Evolutionary conservation across 23 tunicate genomes (phyloP).

Genomic region (Trididemnum miniatum): DNA sequence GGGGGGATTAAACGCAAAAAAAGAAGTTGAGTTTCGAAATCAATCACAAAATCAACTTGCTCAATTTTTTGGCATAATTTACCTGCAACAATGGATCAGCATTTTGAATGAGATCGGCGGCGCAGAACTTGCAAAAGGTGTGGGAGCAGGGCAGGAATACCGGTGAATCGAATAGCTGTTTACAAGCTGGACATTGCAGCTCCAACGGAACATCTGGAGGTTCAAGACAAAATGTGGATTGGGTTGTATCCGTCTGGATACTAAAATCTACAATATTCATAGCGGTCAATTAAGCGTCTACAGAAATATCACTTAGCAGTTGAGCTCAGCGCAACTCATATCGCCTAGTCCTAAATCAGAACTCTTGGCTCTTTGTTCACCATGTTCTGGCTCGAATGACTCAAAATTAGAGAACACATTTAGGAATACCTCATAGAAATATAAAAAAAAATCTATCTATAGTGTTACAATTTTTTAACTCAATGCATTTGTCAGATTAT

Average conservation of each 20-base stretch:
- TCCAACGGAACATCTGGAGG: constrained; percentile 45
- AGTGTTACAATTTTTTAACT: too few species aligned
- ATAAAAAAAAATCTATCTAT: too few species aligned
- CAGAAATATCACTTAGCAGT: too few species aligned
- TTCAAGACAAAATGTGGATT: constrained; percentile 5
- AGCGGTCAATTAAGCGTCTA: too few species aligned
- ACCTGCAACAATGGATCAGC: constrained; percentile 60
- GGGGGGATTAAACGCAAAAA: too few species aligned
- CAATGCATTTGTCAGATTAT: too few species aligned
- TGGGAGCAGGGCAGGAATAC: constrained; percentile 77
- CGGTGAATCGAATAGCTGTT: constrained; percentile 54
- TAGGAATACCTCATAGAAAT: too few species aligned
- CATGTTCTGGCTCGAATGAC: too few species aligned
- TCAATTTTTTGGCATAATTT: constrained; percentile 34
- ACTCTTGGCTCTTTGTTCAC: too few species aligned
- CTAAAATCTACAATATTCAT: background rate
- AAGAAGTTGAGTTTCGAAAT: background rate
- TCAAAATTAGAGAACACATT: too few species aligned
- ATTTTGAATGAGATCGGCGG: constrained; percentile 37
- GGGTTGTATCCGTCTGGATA: background rate
- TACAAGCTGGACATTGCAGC: constrained; percentile 64
- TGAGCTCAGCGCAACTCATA: too few species aligned
- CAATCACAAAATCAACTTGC: background rate
- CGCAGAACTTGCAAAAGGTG: constrained; percentile 62
- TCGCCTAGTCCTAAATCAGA: too few species aligned